These are phyloP conservation scores for Mythimna vitellina DNA, from an alignment of 2,888 invertebrate genomes.

Conservation along the genomic window DNA sequence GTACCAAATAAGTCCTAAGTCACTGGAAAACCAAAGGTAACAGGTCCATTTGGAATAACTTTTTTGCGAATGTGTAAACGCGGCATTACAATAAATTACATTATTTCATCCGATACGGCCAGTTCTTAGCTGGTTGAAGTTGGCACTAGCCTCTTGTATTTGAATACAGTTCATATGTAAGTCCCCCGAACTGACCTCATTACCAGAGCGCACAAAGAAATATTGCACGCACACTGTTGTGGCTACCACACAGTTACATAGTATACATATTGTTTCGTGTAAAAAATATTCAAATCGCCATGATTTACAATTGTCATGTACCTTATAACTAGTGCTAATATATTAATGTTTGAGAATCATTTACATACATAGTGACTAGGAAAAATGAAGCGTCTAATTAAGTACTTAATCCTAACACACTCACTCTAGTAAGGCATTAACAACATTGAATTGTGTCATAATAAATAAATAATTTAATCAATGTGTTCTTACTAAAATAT, in stretches of 20 bases:
- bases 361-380: conserved; percentile 74
- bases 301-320: conserved; percentile 51
- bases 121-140: background rate
- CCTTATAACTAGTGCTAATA: conserved; percentile 57
- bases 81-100: background rate
- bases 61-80: background rate
- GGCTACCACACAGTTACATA: conserved; percentile 15
- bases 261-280: conserved; percentile 37
- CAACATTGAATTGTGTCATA: conserved; percentile 66
- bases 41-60: background rate
- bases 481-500: conserved; percentile 56
- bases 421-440: conserved; percentile 82
- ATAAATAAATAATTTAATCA: conserved; percentile 60
- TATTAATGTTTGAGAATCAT: conserved; percentile 51
- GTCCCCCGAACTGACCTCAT: background rate
- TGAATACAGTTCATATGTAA: background rate
- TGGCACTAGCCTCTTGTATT: background rate
- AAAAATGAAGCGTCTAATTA: conserved; percentile 71
- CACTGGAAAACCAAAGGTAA: background rate
- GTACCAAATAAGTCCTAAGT: conserved; percentile 10
- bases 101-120: background rate
- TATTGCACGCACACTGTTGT: conserved; percentile 10
- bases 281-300: conserved; percentile 51
- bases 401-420: conserved; percentile 73
- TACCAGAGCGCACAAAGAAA: background rate